Conservation (phyloP, 1,140 invertebrate genomes). For the Parapsyche elsis region DNA sequence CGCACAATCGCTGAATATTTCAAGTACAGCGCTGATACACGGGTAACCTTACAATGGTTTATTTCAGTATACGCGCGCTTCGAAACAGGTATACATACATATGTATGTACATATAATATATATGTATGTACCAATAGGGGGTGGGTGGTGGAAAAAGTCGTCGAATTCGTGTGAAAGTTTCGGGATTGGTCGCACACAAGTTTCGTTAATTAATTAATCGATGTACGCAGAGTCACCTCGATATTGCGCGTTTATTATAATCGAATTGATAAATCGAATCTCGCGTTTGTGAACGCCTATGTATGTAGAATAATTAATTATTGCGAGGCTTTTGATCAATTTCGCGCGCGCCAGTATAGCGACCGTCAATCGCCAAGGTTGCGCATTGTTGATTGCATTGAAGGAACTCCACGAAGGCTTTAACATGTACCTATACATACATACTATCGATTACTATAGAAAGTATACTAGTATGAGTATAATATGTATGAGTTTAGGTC, state of each 20-base stretch:
- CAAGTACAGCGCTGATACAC: not conserved
- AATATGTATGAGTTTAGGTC: too few relatives aligned
- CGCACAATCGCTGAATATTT: not conserved
- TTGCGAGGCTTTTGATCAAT: too few relatives aligned
- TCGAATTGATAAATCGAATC: not conserved
- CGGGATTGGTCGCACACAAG: not conserved
- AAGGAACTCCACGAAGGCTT: too few relatives aligned
- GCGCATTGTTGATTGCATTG: too few relatives aligned
- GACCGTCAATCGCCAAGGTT: too few relatives aligned
- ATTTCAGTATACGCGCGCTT: not conserved
- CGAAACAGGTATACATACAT: too few relatives aligned
- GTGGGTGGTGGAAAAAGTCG: not conserved
- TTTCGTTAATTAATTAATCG: not conserved
- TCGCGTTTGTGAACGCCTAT: not conserved
- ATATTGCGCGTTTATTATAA: not conserved
- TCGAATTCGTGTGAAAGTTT: not conserved
- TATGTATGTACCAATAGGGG: not conserved
- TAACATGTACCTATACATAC: too few relatives aligned
- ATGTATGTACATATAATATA: too few relatives aligned
- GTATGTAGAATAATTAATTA: too few relatives aligned
- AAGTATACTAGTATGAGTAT: too few relatives aligned
- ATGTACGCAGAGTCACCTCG: not conserved
- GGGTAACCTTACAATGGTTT: not conserved
- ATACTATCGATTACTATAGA: too few relatives aligned
- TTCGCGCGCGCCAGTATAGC: too few relatives aligned